Evolutionary conservation across 2,797 vertebrate species (phyloP).

Genomic region (Calcarius lapponicus): DNA sequence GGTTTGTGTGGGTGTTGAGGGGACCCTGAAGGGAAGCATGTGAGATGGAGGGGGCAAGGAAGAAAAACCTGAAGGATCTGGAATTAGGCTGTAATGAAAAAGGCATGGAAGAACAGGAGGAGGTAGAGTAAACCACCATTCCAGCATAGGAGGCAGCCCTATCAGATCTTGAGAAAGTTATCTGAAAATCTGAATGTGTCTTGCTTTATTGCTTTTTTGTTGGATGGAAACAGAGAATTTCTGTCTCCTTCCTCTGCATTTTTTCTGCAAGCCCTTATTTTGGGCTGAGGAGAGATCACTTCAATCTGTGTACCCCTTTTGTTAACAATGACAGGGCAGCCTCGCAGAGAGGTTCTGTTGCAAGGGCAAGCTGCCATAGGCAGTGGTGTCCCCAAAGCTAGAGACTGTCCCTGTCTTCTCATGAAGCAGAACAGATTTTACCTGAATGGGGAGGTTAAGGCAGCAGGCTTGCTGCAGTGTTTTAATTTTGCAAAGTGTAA

Average conservation of each 20-base stretch:
- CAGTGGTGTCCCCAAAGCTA: background rate
- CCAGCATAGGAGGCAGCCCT: background rate
- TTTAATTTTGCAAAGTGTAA: background rate
- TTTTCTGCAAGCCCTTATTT: background rate
- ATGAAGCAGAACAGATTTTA: background rate
- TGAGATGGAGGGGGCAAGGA: background rate
- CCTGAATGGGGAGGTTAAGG: background rate
- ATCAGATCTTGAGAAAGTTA: background rate
- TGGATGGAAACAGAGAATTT: background rate
- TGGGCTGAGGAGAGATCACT: background rate
- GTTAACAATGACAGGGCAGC: background rate
- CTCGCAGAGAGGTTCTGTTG: background rate
- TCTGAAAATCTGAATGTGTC: background rate
- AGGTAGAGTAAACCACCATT: background rate
- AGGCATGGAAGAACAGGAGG: background rate
- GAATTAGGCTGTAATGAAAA: background rate
- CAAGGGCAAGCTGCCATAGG: background rate
- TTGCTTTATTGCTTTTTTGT: background rate
- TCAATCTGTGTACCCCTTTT: background rate
- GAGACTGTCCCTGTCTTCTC: background rate
- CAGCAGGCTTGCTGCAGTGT: background rate
- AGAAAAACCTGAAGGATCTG: slow-evolving; percentile 29
- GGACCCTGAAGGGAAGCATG: background rate
- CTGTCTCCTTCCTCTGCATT: background rate
- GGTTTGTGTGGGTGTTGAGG: background rate